phyloP scores from a whole-genome alignment of 2,888 invertebrate genomes.

The Masnerella sp. region DNA sequence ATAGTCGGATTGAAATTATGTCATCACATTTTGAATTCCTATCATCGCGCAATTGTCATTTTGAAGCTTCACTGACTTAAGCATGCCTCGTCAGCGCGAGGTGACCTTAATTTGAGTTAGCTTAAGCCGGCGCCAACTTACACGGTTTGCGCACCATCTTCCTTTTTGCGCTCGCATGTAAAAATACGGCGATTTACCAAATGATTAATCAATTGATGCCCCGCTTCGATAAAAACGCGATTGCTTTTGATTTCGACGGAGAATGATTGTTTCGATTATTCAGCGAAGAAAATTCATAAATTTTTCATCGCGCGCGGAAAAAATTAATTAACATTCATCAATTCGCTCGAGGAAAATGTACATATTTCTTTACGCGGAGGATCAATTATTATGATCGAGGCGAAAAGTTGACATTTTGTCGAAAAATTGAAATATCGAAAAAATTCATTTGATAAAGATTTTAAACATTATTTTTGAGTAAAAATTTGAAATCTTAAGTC shows the following conservation, averaged over 20 bases:
- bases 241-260: slow-evolving; percentile 17
- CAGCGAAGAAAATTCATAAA: no score
- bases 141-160: slow-evolving; percentile 20
- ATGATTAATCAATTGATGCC: slow-evolving; percentile 43
- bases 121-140: slow-evolving; percentile 40
- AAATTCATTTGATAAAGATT: no score
- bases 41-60: slow-evolving; percentile 46
- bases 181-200: slow-evolving; percentile 31
- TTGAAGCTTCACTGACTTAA: slow-evolving; percentile 46
- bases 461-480: no score
- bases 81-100: slow-evolving; percentile 48
- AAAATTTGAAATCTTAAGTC: no score
- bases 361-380: no score
- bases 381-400: no score
- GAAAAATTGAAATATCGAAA: no score
- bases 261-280: slow-evolving; percentile 27
- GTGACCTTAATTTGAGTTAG: slow-evolving; percentile 52
- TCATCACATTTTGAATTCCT: slow-evolving; percentile 40
- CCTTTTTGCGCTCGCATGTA: slow-evolving; percentile 18
- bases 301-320: no score
- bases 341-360: no score
- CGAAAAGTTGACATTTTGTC: no score
- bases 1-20: slow-evolving; percentile 23
- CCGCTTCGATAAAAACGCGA: slow-evolving; percentile 23
- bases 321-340: no score